Conservation (phyloP, 2,797 vertebrate genomes). For the Poecile montanus region DNA sequence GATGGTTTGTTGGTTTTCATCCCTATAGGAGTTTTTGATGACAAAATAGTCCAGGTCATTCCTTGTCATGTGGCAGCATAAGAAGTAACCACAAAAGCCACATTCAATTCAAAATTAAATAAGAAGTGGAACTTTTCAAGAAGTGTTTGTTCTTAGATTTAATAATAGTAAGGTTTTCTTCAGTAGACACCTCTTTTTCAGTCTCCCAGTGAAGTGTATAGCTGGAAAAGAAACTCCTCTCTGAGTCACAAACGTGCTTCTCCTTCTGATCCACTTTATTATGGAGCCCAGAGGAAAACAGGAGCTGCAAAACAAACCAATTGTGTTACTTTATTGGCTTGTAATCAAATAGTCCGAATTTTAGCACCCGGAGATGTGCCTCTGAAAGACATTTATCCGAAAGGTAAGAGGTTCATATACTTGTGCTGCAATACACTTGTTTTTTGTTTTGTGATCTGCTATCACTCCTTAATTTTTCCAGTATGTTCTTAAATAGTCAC, state of each 20-base stretch:
- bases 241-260: slow-evolving; percentile 66
- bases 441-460: neutral
- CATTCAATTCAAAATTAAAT: neutral
- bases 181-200: slow-evolving; percentile 57
- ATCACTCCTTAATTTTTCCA: neutral
- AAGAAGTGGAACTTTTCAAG: neutral
- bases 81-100: neutral
- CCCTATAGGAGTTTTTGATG: neutral
- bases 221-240: slow-evolving; percentile 83
- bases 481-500: neutral
- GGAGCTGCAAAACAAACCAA: slow-evolving; percentile 81
- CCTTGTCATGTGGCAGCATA: neutral
- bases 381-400: slow-evolving; percentile 89
- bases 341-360: slow-evolving; percentile 91
- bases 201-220: slow-evolving; percentile 95
- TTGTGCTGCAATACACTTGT: neutral
- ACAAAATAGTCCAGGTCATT: neutral
- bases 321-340: slow-evolving; percentile 83
- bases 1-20: neutral
- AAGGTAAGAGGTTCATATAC: slow-evolving; percentile 82
- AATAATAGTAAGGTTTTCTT: neutral
- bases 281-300: slow-evolving; percentile 73
- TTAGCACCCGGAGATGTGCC: slow-evolving; percentile 88
- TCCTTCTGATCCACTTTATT: slow-evolving; percentile 77
- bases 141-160: neutral